phyloP scores from a whole-genome alignment of 1,140 invertebrate genomes.

The Idris sp. region DNA sequence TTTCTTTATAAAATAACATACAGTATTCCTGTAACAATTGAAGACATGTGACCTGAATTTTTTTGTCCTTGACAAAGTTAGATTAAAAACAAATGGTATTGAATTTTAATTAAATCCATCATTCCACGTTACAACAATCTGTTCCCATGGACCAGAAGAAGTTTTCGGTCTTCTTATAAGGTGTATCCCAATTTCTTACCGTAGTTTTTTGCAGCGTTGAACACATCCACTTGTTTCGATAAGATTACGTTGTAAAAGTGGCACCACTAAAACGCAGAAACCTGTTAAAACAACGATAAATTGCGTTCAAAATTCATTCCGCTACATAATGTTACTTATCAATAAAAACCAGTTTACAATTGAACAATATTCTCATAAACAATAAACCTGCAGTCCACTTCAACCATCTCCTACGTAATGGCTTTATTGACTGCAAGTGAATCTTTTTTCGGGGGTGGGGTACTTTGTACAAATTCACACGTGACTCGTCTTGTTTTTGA shows the following conservation, averaged over 20 bases:
- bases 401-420: conserved; percentile 9
- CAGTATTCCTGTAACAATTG: too few species aligned
- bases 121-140: conserved; percentile 1
- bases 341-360: conserved; percentile 11
- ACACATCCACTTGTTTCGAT: conserved; percentile 41
- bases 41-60: too few species aligned
- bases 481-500: conserved; percentile 61
- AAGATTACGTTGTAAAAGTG: conserved; percentile 53
- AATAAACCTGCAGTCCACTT: too few species aligned
- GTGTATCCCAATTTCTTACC: conserved; percentile 12
- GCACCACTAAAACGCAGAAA: conserved; percentile 29
- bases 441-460: conserved; percentile 19
- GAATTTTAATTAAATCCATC: background rate
- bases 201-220: conserved; percentile 24
- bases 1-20: too few species aligned
- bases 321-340: conserved; percentile 19
- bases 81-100: too few species aligned
- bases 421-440: conserved; percentile 31
- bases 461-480: conserved; percentile 44
- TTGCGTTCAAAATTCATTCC: conserved; percentile 16
- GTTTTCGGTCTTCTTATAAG: conserved; percentile 1
- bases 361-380: too few species aligned
- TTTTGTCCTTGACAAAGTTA: too few species aligned
- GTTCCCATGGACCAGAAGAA: conserved; percentile 5
- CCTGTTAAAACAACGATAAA: conserved; percentile 47